phyloP scores from a whole-genome alignment of 2,113 vertebrate genomes.

The Varanus komodoensis region DNA sequence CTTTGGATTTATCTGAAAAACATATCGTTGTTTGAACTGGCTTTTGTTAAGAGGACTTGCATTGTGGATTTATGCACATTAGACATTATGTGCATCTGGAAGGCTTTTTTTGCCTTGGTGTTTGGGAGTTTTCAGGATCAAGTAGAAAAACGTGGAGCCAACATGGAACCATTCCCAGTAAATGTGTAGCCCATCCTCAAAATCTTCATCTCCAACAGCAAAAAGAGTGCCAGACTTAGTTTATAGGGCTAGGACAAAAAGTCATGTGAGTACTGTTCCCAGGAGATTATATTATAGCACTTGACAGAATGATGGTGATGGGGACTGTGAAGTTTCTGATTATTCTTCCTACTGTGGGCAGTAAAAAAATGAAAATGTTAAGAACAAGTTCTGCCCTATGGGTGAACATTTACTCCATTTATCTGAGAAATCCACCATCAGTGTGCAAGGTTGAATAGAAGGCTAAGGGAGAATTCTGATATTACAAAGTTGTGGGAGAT shows the following conservation, averaged over 20 bases:
- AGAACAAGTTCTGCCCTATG: neutral
- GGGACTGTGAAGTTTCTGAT: neutral
- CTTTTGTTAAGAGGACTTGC: neutral
- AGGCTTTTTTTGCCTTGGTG: neutral
- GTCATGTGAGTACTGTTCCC: neutral
- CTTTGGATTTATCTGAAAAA: slow-evolving; percentile 24
- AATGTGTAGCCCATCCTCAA: neutral
- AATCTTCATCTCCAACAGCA: too few species aligned
- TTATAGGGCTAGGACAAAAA: neutral
- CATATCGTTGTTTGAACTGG: neutral
- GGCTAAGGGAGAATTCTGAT: neutral
- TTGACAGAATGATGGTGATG: neutral
- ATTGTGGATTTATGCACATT: too few species aligned
- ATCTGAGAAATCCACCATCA: neutral
- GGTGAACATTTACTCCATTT: neutral
- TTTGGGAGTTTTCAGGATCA: neutral
- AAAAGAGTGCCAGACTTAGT: too few species aligned
- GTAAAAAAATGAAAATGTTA: neutral
- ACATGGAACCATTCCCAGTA: neutral
- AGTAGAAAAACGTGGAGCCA: neutral
- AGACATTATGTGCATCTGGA: neutral
- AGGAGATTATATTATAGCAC: neutral
- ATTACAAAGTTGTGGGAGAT: too few species aligned
- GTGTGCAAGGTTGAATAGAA: neutral
- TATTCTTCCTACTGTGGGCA: neutral